These are phyloP conservation scores for Euura lappo DNA, from an alignment of 1,140 invertebrate genomes.

Conservation along the genomic window DNA sequence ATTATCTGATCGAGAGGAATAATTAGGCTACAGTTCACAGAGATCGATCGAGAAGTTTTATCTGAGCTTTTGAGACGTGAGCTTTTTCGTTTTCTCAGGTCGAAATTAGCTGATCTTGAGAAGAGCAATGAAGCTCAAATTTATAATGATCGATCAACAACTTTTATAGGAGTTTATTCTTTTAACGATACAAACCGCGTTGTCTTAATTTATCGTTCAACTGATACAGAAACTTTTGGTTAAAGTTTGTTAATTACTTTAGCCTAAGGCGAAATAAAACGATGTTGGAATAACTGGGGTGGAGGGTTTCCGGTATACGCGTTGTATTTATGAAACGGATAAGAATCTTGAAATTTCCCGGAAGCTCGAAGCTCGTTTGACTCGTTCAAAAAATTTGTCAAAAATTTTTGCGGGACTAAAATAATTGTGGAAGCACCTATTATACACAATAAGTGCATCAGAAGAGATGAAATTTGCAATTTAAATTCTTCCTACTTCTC, in stretches of 20 bases:
- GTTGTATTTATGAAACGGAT: not conserved
- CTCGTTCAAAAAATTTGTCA: too few species aligned
- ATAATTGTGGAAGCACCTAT: too few species aligned
- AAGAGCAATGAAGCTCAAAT: too few species aligned
- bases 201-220: conserved; percentile 2
- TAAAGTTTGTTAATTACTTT: conserved; percentile 5
- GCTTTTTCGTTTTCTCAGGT: too few species aligned
- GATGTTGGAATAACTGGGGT: conserved; percentile 1
- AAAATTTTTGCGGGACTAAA: too few species aligned
- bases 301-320: not conserved
- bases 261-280: conserved; percentile 5
- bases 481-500: conserved; percentile 36
- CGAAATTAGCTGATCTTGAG: too few species aligned
- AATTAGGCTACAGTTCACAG: too few species aligned
- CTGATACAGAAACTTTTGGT: not conserved
- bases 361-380: too few species aligned
- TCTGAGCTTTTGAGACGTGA: too few species aligned
- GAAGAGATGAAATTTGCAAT: conserved; percentile 4
- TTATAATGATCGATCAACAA: not conserved
- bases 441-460: not conserved
- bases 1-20: too few species aligned
- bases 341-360: not conserved
- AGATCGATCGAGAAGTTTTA: too few species aligned
- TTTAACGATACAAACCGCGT: not conserved
- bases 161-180: conserved; percentile 5